phyloP scores from a whole-genome alignment of 2,797 vertebrate genomes.

The Macrochelys suwanniensis region DNA sequence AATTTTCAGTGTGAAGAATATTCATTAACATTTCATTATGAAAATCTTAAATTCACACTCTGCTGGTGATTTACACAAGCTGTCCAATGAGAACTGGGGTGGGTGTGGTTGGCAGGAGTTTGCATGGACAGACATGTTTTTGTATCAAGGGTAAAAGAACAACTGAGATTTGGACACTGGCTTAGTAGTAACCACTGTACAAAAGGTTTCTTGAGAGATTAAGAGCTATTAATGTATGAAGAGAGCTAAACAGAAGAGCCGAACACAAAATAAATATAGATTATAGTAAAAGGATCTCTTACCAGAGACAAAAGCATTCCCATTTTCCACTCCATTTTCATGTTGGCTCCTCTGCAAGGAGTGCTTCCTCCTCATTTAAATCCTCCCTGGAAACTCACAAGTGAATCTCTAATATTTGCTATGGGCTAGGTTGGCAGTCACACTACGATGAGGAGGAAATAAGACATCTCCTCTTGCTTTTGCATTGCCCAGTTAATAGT shows the following conservation, averaged over 20 bases:
- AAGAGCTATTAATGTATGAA: neutral
- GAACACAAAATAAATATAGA: rapidly evolving
- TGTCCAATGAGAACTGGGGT: neutral
- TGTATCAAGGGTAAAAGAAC: rapidly evolving
- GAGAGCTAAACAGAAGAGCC: neutral
- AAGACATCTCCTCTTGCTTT: rapidly evolving
- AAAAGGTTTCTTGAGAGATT: neutral
- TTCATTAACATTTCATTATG: neutral
- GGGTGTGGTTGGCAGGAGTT: neutral
- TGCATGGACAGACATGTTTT: rapidly evolving
- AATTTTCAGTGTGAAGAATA: neutral
- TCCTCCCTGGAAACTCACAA: neutral
- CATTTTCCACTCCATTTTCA: neutral
- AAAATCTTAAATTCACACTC: neutral
- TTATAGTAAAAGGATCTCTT: rapidly evolving
- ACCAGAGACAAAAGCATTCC: neutral
- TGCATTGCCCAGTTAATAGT: neutral
- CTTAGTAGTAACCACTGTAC: neutral
- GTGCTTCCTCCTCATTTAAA: rapidly evolving
- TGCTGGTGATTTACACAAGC: rapidly evolving
- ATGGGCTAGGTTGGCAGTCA: neutral
- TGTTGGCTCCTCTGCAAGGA: neutral
- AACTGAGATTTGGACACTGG: rapidly evolving
- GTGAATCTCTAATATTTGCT: neutral
- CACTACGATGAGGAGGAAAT: neutral